phyloP scores from a whole-genome alignment of 1,140 invertebrate genomes.

The Galleria mellonella region DNA sequence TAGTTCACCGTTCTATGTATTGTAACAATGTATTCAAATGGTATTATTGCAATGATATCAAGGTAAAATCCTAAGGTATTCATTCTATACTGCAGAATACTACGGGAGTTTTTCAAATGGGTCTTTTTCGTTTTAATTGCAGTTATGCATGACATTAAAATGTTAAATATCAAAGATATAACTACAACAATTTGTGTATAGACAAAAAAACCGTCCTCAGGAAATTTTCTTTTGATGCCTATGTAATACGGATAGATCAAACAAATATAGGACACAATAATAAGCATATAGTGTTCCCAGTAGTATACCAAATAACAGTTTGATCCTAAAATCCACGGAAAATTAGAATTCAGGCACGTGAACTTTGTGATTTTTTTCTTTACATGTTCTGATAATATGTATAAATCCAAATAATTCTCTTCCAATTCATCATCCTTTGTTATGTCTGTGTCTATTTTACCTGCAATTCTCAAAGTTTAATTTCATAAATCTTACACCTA shows the following conservation, averaged over 20 bases:
- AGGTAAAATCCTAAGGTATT: constrained; percentile 62
- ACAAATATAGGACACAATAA: constrained; percentile 45
- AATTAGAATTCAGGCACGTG: constrained; percentile 43
- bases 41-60: constrained; percentile 57
- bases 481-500: background rate
- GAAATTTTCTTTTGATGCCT: constrained; percentile 43
- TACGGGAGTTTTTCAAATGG: constrained; percentile 43
- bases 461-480: constrained; percentile 21
- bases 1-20: constrained; percentile 44
- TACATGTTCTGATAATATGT: constrained; percentile 58
- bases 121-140: constrained; percentile 58
- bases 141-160: constrained; percentile 41
- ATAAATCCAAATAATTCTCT: constrained; percentile 52
- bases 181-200: constrained; percentile 45
- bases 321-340: constrained; percentile 57
- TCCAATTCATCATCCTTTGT: constrained; percentile 47
- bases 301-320: constrained; percentile 53
- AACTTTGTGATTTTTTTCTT: constrained; percentile 46
- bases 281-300: constrained; percentile 54
- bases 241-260: constrained; percentile 57
- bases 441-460: constrained; percentile 35
- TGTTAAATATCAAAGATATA: constrained; percentile 44
- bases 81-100: constrained; percentile 52
- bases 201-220: constrained; percentile 32
- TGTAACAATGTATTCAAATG: constrained; percentile 59